phyloP scores from a whole-genome alignment of 1,140 invertebrate species.

The Harlomillsia oculata region DNA sequence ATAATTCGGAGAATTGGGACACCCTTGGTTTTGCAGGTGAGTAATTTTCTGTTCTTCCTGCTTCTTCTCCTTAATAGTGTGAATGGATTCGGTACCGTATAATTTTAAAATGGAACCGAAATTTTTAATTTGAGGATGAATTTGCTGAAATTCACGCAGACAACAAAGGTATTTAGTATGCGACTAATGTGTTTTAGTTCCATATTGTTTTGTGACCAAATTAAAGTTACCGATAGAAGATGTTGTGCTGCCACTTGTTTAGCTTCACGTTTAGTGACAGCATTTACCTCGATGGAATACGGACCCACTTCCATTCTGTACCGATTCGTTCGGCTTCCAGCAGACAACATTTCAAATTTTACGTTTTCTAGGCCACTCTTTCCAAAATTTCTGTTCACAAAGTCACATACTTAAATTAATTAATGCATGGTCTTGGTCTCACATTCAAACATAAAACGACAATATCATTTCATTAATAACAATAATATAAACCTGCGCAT shows the following conservation, averaged over 20 bases:
- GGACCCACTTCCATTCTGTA: constrained; percentile 90
- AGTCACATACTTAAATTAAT: too few relatives aligned
- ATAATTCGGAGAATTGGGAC: constrained; percentile 83
- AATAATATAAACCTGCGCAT: too few relatives aligned
- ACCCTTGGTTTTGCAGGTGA: constrained; percentile 76
- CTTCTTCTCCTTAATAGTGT: constrained; percentile 88
- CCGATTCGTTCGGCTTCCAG: constrained; percentile 86
- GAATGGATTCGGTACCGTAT: constrained; percentile 85
- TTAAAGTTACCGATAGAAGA: constrained; percentile 63
- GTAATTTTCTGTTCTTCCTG: constrained; percentile 89
- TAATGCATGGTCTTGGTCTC: too few relatives aligned
- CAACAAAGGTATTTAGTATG: too few relatives aligned
- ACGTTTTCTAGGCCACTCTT: constrained; percentile 72
- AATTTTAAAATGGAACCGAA: constrained; percentile 88
- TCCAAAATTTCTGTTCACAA: constrained; percentile 86
- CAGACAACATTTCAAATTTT: constrained; percentile 73
- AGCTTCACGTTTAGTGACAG: constrained; percentile 92
- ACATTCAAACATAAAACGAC: too few relatives aligned
- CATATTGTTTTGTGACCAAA: too few relatives aligned
- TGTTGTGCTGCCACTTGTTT: constrained; percentile 92
- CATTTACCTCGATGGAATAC: constrained; percentile 53
- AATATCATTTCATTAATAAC: too few relatives aligned
- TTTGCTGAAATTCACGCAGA: constrained; percentile 51
- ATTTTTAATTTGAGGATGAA: constrained; percentile 86
- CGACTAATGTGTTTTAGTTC: too few relatives aligned